Base-by-base conservation (phyloP, 2,888 invertebrate genomes). In the Nipponacmea schrenckii region DNA sequence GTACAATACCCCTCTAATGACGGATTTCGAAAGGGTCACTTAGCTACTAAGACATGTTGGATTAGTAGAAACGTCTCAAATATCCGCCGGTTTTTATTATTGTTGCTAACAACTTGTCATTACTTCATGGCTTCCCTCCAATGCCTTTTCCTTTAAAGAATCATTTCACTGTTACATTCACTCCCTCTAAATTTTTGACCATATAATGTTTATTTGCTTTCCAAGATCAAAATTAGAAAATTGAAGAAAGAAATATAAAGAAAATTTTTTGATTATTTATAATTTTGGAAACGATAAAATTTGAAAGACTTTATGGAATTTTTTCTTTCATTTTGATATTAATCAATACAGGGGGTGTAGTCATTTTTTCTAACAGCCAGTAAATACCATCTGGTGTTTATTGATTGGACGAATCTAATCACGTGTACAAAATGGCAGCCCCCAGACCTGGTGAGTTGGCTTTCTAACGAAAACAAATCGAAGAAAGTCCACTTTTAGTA, bases 381-480 rank as follows among this genome's bases (percentile, higher is more conserved):
- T 48, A 70, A 48, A n/a, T 27, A 31, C 39, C 46, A 44, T 64
- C 24, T 67, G 68, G 69, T 72, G 65, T 73, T 72, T 67, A 67
- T 64, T 71, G 66, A 72, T 71, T 12, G 71, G 75, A 24, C 74
- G 39, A 20, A 73, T 72, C 67, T 50, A 73, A 73, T 80, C 82
- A 82, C 80, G 77, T 81, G 79, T 70, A 50, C 73, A 79, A 80
- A 73, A 86, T 86, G 86, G 81, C 85, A 74, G 81, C 83, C 69
- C 79, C 84, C 75, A 81, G 80, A 74, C 83, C 84, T 79, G 85
- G 85, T 84, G 81, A 83, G 79, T 72, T 79, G 79, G 79, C 79
- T 72, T 69, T 26, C 2, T 48, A 46, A 65, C 56, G 5, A 56
- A 24, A 56, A 50, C 48, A 63, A 50, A 70, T 27, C 62, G 20